Conservation (phyloP, 2,888 invertebrate species). For the Leuctra nigra region DNA sequence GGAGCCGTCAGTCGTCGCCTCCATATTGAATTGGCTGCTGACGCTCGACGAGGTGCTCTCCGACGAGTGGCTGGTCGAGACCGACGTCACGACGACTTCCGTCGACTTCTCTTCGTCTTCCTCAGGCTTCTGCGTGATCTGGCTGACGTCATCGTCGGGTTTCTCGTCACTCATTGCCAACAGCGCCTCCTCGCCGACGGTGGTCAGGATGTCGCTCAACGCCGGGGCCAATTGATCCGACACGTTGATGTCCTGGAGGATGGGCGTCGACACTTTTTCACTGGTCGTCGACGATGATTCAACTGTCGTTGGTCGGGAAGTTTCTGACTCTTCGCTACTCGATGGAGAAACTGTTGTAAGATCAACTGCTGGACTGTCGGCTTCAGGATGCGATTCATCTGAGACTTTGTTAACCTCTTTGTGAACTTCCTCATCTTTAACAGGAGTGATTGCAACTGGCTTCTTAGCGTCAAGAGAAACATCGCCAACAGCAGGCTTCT, state of each 20-base stretch:
- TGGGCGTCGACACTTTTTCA: neutral
- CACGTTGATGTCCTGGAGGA: neutral
- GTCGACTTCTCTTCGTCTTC: neutral
- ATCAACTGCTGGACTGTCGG: too few species aligned
- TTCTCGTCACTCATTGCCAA: neutral
- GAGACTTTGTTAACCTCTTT: too few species aligned
- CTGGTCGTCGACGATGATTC: neutral
- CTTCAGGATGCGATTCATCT: too few species aligned
- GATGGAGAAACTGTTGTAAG: too few species aligned
- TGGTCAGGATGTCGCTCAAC: neutral
- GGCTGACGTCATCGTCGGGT: neutral
- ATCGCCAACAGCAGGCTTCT: too few species aligned
- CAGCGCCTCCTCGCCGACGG: neutral
- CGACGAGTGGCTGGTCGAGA: neutral
- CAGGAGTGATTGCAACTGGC: neutral
- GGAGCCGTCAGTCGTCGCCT: neutral
- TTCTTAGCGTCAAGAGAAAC: too few species aligned
- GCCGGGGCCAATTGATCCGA: neutral
- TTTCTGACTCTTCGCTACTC: too few species aligned
- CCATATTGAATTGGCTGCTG: neutral
- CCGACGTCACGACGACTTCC: neutral
- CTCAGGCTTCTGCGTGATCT: neutral
- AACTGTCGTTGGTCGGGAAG: neutral
- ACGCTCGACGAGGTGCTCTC: neutral
- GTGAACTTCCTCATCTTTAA: neutral